Evolutionary conservation across 2,888 invertebrate species (phyloP).

Genomic region (Cheilosia pagana): DNA sequence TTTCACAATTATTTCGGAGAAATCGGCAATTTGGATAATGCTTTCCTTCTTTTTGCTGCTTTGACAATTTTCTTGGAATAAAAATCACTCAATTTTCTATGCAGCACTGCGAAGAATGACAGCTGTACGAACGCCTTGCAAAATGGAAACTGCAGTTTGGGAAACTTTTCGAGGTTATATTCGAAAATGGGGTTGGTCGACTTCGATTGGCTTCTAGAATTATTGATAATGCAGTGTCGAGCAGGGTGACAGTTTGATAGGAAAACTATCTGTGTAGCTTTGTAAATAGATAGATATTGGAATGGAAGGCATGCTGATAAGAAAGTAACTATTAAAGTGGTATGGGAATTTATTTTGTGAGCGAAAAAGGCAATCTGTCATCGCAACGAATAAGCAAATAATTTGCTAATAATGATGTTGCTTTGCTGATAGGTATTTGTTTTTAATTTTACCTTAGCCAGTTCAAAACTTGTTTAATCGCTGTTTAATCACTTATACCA

Average conservation of each 20-base stretch:
- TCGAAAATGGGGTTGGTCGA: constrained; percentile 1
- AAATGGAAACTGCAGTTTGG: constrained; percentile 21
- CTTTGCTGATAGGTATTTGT: no score
- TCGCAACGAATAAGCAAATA: no score
- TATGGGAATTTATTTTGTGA: no score
- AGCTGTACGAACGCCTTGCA: constrained; percentile 13
- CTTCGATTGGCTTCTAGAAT: constrained; percentile 40
- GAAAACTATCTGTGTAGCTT: neutral
- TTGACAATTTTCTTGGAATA: constrained; percentile 1
- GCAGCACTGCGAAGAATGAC: constrained; percentile 36
- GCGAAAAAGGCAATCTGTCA: no score
- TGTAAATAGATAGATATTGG: neutral
- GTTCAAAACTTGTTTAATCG: no score
- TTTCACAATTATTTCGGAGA: constrained; percentile 12
- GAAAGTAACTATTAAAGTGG: no score
- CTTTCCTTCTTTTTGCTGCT: neutral
- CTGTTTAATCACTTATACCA: no score
- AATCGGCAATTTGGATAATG: neutral
- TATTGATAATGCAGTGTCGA: constrained; percentile 28
- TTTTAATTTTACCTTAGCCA: no score
- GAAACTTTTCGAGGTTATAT: constrained; percentile 42
- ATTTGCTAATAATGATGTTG: no score
- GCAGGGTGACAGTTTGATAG: constrained; percentile 7
- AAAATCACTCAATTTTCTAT: constrained; percentile 22
- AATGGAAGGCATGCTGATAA: neutral